These are phyloP conservation scores for Eulemur rufifrons DNA, from an alignment of 2,113 vertebrate genomes.

Conservation along the genomic window DNA sequence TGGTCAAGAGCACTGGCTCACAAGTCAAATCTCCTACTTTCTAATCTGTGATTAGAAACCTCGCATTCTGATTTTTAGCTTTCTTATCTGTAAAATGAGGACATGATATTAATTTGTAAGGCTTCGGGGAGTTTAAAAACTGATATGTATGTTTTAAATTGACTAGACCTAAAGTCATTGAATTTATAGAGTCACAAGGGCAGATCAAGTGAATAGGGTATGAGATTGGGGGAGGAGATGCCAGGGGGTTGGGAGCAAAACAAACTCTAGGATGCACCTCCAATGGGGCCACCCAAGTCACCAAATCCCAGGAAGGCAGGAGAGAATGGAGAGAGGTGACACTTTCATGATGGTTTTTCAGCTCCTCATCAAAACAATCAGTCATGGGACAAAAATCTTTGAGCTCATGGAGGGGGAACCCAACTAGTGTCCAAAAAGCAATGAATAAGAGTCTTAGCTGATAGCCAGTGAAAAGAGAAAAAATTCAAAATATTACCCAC, in stretches of 20 bases:
- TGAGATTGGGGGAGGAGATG: not conserved
- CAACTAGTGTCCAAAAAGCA: not conserved
- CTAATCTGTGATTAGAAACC: not conserved
- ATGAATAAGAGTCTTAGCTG: not conserved
- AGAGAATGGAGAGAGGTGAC: not conserved
- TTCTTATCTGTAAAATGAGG: not conserved
- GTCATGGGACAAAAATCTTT: not conserved
- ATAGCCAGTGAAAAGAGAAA: not conserved
- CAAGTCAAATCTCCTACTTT: not conserved
- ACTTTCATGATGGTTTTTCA: not conserved
- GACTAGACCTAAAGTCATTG: not conserved
- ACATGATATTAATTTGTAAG: not conserved
- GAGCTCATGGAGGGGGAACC: not conserved
- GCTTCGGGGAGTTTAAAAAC: not conserved
- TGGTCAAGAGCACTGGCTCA: not conserved
- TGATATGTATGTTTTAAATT: not conserved
- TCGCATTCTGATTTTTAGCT: not conserved
- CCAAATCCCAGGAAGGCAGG: not conserved
- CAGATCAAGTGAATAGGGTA: not conserved
- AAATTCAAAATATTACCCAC: not conserved
- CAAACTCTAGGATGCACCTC: not conserved
- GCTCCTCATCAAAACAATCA: not conserved
- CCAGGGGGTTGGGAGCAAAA: not conserved
- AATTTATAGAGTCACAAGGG: not conserved
- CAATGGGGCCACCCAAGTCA: fast-evolving